These are phyloP conservation scores for Panagrolaimus sp. DNA, from an alignment of 1,140 invertebrate species.

Conservation along the genomic window DNA sequence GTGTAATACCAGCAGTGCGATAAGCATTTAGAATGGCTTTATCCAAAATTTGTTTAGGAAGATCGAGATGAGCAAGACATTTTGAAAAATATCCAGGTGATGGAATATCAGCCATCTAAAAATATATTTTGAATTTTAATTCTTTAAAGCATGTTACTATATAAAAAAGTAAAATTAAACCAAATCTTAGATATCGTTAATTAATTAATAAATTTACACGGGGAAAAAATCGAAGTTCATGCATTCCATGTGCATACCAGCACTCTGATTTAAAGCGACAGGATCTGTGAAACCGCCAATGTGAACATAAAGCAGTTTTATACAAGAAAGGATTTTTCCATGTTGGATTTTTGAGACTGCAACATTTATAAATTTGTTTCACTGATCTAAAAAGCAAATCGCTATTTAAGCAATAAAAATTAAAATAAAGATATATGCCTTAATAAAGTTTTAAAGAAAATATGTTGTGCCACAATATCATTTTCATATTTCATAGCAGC, in stretches of 20 bases:
- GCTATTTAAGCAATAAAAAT: too few relatives aligned
- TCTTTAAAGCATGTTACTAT: too few relatives aligned
- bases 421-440: too few relatives aligned
- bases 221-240: neutral
- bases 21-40: neutral
- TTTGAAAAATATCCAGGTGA: neutral
- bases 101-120: neutral
- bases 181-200: too few relatives aligned
- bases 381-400: neutral
- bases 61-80: neutral
- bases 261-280: constrained; percentile 3
- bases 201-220: neutral
- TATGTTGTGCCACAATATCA: too few relatives aligned
- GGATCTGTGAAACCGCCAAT: neutral
- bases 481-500: too few relatives aligned
- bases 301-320: neutral
- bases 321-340: constrained; percentile 9
- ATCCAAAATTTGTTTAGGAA: neutral
- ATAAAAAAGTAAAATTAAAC: too few relatives aligned
- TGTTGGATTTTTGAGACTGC: neutral
- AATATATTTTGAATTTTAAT: too few relatives aligned
- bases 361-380: neutral
- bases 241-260: constrained; percentile 11
- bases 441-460: too few relatives aligned
- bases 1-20: neutral